Evolutionary conservation across 1,140 invertebrate genomes (phyloP).

Genomic region (Drosophila azteca): DNA sequence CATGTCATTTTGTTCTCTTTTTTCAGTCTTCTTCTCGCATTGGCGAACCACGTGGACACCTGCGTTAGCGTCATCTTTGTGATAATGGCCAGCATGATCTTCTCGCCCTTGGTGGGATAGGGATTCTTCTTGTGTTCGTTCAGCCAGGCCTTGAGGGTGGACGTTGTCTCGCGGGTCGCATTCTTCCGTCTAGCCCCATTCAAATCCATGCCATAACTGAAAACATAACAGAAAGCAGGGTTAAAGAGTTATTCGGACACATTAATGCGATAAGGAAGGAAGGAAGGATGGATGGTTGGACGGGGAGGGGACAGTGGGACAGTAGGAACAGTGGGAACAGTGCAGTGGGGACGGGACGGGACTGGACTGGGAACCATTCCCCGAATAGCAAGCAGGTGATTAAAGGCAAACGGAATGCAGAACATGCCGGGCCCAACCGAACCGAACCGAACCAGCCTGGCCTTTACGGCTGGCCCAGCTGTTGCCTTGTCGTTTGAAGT

Average conservation of each 20-base stretch:
- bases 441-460: no score
- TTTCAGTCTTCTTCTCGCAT: slow-evolving; percentile 96
- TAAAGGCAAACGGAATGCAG: slow-evolving; percentile 43
- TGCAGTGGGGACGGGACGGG: slow-evolving; percentile 5
- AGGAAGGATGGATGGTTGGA: background rate
- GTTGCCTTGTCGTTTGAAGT: slow-evolving; percentile 45
- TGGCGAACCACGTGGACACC: slow-evolving; percentile 99
- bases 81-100: slow-evolving; percentile 99
- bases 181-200: slow-evolving; percentile 97
- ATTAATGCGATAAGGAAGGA: slow-evolving; percentile 25
- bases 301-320: background rate
- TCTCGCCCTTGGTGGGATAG: slow-evolving; percentile 99
- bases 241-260: slow-evolving; percentile 3
- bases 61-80: slow-evolving; percentile 99
- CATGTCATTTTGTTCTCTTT: slow-evolving; percentile 99
- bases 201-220: slow-evolving; percentile 94
- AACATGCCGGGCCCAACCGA: background rate
- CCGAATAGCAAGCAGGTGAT: slow-evolving; percentile 55
- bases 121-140: slow-evolving; percentile 99
- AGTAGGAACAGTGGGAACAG: background rate
- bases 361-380: slow-evolving; percentile 17
- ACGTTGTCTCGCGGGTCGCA: slow-evolving; percentile 98
- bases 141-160: slow-evolving; percentile 98
- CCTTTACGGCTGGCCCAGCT: slow-evolving; percentile 34
- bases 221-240: slow-evolving; percentile 10